phyloP scores from a whole-genome alignment of 1,140 invertebrate species.

The Epicauta chinensis region DNA sequence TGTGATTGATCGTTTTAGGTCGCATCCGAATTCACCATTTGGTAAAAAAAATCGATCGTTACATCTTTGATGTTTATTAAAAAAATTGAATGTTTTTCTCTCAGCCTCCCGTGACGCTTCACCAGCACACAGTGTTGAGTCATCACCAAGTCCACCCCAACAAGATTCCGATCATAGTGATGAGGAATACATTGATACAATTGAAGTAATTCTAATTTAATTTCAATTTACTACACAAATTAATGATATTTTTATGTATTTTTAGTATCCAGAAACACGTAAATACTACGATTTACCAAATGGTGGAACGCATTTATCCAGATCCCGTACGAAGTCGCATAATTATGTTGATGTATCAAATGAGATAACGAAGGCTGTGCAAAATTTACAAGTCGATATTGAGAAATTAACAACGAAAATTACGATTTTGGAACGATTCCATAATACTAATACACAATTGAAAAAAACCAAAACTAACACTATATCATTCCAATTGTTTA shows the following conservation, averaged over 20 bases:
- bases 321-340: conserved; percentile 27
- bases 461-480: conserved; percentile 22
- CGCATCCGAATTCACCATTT: conserved; percentile 59
- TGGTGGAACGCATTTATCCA: conserved; percentile 27
- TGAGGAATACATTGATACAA: conserved; percentile 71
- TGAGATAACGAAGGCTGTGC: conserved; percentile 43
- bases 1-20: conserved; percentile 60
- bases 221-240: not conserved
- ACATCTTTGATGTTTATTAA: not conserved
- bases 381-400: conserved; percentile 44
- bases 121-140: conserved; percentile 47
- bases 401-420: conserved; percentile 43
- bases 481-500: conserved; percentile 48
- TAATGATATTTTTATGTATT: not conserved
- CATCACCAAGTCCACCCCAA: conserved; percentile 47
- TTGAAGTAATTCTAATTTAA: conserved; percentile 49
- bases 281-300: conserved; percentile 22
- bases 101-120: conserved; percentile 57
- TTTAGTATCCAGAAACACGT: conserved; percentile 30
- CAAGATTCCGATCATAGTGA: conserved; percentile 62
- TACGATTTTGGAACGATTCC: conserved; percentile 35
- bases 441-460: not conserved
- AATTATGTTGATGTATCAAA: conserved; percentile 35
- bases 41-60: conserved; percentile 37
- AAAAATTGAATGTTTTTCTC: conserved; percentile 14